Evolutionary conservation across 2,113 vertebrate species (phyloP).

Genomic region (Carollia perspicillata): DNA sequence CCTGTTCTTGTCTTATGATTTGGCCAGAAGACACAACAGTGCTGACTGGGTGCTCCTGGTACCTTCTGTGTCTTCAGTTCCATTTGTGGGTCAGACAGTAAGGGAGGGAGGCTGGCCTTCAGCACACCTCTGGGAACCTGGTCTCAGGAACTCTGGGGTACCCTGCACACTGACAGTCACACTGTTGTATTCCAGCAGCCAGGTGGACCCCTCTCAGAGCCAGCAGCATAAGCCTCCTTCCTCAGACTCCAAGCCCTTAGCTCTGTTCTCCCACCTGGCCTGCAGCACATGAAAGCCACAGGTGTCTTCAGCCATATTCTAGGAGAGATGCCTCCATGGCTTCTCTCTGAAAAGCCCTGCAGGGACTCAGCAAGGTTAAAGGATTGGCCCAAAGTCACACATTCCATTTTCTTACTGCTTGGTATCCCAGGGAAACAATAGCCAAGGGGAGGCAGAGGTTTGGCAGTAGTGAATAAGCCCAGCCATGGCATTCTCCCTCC

Average conservation of each 20-base stretch:
- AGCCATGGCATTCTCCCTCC: neutral
- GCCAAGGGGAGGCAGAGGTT: neutral
- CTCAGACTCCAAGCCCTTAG: neutral
- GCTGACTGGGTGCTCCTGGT: neutral
- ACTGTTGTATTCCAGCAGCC: neutral
- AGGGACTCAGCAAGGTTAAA: neutral
- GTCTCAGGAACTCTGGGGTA: neutral
- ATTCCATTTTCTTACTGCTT: neutral
- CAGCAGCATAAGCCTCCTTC: neutral
- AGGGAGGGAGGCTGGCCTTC: conserved; percentile 42
- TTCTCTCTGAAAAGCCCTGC: neutral
- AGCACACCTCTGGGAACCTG: conserved; percentile 43
- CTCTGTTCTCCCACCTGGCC: too few relatives aligned
- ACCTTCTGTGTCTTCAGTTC: conserved; percentile 41
- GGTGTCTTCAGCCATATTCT: neutral
- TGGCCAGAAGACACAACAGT: conserved; percentile 70
- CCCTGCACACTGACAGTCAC: neutral
- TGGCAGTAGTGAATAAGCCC: neutral
- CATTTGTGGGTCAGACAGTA: conserved; percentile 2
- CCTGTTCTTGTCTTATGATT: conserved; percentile 73
- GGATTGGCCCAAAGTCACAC: neutral
- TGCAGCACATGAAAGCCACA: neutral
- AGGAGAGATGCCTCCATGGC: neutral
- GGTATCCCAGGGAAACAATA: neutral
- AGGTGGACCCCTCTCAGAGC: neutral